These are phyloP conservation scores for Neodiprion pinetum DNA, from an alignment of 1,140 invertebrate species.

Conservation along the genomic window DNA sequence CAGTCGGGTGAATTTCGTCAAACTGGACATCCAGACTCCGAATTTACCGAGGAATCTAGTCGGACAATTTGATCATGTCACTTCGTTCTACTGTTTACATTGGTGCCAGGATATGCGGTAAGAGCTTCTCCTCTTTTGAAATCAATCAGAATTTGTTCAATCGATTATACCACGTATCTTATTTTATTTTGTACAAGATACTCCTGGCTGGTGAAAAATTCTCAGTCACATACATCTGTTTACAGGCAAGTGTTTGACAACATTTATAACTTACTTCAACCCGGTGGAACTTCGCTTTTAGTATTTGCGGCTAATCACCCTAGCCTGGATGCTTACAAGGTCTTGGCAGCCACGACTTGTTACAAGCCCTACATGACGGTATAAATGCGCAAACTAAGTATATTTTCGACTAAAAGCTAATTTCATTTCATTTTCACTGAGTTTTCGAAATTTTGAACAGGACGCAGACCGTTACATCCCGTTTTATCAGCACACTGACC, in stretches of 20 bases:
- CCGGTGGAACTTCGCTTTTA: slow-evolving; percentile 68
- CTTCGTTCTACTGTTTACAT: slow-evolving; percentile 79
- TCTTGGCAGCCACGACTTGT: slow-evolving; percentile 60
- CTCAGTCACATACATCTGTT: slow-evolving; percentile 31
- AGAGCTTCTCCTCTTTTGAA: slow-evolving; percentile 34
- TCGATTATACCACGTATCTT: background rate
- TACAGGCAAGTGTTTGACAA: slow-evolving; percentile 66
- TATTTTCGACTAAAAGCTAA: background rate
- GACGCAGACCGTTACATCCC: slow-evolving; percentile 71
- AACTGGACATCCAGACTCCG: slow-evolving; percentile 66
- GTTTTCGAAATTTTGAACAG: slow-evolving; percentile 23
- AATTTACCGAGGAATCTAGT: slow-evolving; percentile 52
- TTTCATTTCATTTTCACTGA: background rate
- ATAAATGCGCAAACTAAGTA: background rate
- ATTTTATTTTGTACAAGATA: background rate
- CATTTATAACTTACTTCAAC: slow-evolving; percentile 64
- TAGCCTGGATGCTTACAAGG: slow-evolving; percentile 70
- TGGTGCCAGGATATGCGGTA: slow-evolving; percentile 76
- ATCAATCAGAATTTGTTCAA: background rate
- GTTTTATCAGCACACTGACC: slow-evolving; percentile 67
- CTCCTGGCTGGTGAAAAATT: background rate
- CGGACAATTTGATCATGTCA: slow-evolving; percentile 70
- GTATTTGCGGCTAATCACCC: slow-evolving; percentile 70
- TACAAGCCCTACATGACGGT: slow-evolving; percentile 67
- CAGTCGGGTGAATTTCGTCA: slow-evolving; percentile 60